These are phyloP conservation scores for Stegana nigrithorax DNA, from an alignment of 2,888 invertebrate species.

Conservation along the genomic window DNA sequence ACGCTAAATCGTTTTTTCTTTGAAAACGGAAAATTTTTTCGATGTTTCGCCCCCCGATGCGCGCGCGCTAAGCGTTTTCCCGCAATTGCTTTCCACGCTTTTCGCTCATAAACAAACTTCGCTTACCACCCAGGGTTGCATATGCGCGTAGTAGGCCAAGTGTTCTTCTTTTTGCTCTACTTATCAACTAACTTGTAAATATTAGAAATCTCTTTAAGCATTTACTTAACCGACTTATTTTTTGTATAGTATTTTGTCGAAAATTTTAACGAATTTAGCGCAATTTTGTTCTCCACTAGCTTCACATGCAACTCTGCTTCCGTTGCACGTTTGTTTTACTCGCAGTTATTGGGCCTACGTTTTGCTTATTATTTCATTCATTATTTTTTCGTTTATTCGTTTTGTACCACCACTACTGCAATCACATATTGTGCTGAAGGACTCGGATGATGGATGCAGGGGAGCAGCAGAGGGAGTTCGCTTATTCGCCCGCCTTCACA, in stretches of 20 bases:
- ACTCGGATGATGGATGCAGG: not conserved
- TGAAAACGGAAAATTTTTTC: slow-evolving; percentile 12
- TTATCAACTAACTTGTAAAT: not conserved
- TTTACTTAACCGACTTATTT: not conserved
- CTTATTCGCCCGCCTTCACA: too few species aligned
- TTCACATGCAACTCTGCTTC: slow-evolving; percentile 6
- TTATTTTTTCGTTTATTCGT: not conserved
- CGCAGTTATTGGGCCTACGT: not conserved
- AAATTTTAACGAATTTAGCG: not conserved
- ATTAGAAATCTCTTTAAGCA: not conserved
- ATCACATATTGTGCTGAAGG: too few species aligned
- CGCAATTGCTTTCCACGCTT: not conserved
- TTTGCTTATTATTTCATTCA: slow-evolving; percentile 1
- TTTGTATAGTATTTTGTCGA: not conserved
- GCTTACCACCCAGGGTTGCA: not conserved
- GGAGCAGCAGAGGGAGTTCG: not conserved
- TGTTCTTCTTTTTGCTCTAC: not conserved
- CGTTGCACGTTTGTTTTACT: not conserved
- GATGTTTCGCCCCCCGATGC: slow-evolving; percentile 3
- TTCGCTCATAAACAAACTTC: not conserved
- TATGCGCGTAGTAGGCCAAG: too few species aligned
- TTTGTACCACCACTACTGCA: too few species aligned
- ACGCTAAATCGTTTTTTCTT: not conserved
- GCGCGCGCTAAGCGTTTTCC: not conserved
- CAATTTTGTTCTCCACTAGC: not conserved